A percentile compares a stretch with the other conserved stretches of the same genome.
Conservation (phyloP, 1,140 invertebrate species). For the Drosophila santomea region DNA sequence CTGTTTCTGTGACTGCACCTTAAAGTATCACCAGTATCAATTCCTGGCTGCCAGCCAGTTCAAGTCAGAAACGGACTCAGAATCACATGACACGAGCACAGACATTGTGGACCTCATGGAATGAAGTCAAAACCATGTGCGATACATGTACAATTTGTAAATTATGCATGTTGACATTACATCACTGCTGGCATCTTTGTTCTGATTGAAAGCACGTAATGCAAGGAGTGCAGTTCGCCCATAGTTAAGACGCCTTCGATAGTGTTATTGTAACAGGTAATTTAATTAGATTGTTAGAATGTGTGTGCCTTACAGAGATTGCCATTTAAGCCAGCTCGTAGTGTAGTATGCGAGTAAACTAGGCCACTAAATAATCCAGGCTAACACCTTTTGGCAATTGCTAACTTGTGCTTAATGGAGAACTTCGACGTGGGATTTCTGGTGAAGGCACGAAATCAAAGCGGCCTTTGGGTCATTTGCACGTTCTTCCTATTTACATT, state of each 20-base stretch:
- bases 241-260: neutral
- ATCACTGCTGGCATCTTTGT: constrained; percentile 8
- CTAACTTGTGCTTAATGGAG: neutral
- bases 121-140: constrained; percentile 5
- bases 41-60: constrained; percentile 18
- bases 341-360: neutral
- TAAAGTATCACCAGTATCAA: constrained; percentile 10
- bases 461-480: constrained; percentile 23
- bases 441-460: neutral
- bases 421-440: neutral
- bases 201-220: constrained; percentile 13
- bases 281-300: constrained; percentile 33
- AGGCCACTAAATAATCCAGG: constrained; percentile 1
- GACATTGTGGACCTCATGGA: neutral
- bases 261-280: neutral
- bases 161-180: constrained; percentile 17
- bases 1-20: constrained; percentile 20
- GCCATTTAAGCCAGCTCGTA: neutral
- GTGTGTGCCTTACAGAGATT: neutral
- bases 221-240: neutral
- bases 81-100: constrained; percentile 17
- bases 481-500: constrained; percentile 49
- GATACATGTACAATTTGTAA: constrained; percentile 7
- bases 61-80: neutral
- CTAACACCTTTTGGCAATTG: constrained; percentile 28